These are phyloP conservation scores for Leptarthrus brevirostris DNA, from an alignment of 2,888 invertebrate species.

Conservation along the genomic window DNA sequence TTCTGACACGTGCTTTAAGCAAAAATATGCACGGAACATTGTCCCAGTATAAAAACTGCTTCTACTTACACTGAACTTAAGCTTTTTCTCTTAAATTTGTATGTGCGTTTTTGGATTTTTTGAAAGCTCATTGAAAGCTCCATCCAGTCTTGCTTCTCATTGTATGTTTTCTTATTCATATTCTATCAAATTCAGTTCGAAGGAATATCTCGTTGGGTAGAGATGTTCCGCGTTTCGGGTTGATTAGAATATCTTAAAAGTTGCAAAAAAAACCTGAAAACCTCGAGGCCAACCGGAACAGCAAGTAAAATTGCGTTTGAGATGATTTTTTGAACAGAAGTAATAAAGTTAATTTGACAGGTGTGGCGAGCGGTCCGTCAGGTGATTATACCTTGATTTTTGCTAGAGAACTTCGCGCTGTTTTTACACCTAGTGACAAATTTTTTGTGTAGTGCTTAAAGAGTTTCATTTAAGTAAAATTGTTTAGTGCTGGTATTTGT, in stretches of 20 bases:
- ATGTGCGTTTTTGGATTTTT: too few relatives aligned
- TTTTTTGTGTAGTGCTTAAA: not conserved
- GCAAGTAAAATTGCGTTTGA: not conserved
- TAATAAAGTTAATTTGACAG: slow-evolving; percentile 2
- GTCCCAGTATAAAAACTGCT: too few relatives aligned
- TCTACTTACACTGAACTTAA: too few relatives aligned
- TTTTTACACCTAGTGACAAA: not conserved
- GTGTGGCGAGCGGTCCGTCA: slow-evolving; percentile 12
- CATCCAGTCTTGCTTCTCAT: too few relatives aligned
- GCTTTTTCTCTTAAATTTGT: too few relatives aligned
- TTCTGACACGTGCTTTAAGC: too few relatives aligned
- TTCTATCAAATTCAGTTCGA: too few relatives aligned
- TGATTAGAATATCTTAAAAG: slow-evolving; percentile 6
- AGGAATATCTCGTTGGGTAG: not conserved
- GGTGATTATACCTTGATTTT: slow-evolving; percentile 9
- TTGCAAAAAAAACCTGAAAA: slow-evolving; percentile 2
- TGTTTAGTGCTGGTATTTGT: not conserved
- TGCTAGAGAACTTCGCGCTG: not conserved
- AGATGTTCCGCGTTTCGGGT: slow-evolving; percentile 24
- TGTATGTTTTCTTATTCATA: too few relatives aligned
- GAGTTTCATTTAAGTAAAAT: too few relatives aligned
- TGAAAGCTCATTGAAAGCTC: too few relatives aligned
- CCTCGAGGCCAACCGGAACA: slow-evolving; percentile 13
- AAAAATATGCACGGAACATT: too few relatives aligned
- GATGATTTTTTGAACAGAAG: not conserved